Evolutionary conservation across 2,888 invertebrate genomes (phyloP), one percentile per base, ranked within the genome.

Genomic region (Monochamus alternatus): DNA sequence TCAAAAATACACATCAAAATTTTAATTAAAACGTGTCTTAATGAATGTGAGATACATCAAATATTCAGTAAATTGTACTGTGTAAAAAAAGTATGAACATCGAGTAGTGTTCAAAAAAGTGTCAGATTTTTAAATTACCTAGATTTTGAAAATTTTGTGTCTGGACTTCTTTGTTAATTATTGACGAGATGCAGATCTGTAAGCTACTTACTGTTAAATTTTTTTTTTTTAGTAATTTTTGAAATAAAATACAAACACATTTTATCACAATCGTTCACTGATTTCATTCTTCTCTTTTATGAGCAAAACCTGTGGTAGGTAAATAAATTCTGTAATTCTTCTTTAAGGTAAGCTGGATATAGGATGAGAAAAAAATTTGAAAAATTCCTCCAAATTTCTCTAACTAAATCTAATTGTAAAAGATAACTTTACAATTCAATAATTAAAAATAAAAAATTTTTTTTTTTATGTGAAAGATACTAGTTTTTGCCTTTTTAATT

Each of bases 101-200:
- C 44, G 44, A 44, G 44, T 52, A 52, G 70, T 70, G 70, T n/a
- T 30, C n/a, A 59, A 70, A 62, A 62, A 71, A 71, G 63, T 71
- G 69, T 22, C 10, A 67, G 32, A 22, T 68, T 71, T 22, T 30
- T 59, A 69, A 69, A 69, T 69, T 63, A n/a, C n/a, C n/a, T n/a
- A 7, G 63, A 10, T 60, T 67, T 65, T 47, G 14, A 68, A 14
- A 31, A 58, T n/a, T 30, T 32, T 44, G 63, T 63, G 63, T 52
- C n/a, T 31, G 71, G 32, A 59, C 32, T 38, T 62, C 63, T 59
- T 60, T 47, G 14, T 43, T 51, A 62, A 9, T 22, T 70, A 63
- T 51, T 71, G 14, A 71, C 63, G 71, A 71, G 1, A n/a, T 51
- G 22, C 71, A 71, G 71, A 63, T 71, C 71, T 71, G 71, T 71